phyloP scores from a whole-genome alignment of 1,140 invertebrate species.

The Cardiocondyla obscurior region DNA sequence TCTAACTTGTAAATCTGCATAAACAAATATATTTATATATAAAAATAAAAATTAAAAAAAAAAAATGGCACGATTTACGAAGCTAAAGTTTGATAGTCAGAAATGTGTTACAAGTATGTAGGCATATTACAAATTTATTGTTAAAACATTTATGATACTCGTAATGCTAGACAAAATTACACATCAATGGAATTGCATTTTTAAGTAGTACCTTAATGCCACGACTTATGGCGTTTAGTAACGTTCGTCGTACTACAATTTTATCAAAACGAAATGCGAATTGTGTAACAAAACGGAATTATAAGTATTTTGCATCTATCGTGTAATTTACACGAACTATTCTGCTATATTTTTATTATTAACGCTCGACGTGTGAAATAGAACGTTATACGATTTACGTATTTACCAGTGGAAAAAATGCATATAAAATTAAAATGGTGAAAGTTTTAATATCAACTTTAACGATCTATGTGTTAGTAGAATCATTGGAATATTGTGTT shows the following conservation, averaged over 20 bases:
- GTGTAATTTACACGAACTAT: conserved; percentile 43
- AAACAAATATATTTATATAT: conserved; percentile 35
- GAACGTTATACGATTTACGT: conserved; percentile 3
- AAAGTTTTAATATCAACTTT: conserved; percentile 46
- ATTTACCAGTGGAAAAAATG: conserved; percentile 19
- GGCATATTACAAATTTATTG: conserved; percentile 46
- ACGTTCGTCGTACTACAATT: conserved; percentile 25
- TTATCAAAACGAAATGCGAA: conserved; percentile 42
- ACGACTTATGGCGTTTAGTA: conserved; percentile 57
- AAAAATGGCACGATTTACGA: conserved; percentile 62
- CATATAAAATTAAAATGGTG: conserved; percentile 42
- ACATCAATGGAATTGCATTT: conserved; percentile 51
- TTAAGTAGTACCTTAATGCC: conserved; percentile 64
- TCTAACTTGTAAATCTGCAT: neutral
- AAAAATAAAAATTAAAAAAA: conserved; percentile 59
- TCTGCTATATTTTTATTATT: conserved; percentile 31
- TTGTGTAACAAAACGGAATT: conserved; percentile 42
- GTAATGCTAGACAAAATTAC: conserved; percentile 47
- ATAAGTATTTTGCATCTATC: conserved; percentile 21
- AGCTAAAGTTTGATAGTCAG: conserved; percentile 56
- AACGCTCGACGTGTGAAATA: neutral
- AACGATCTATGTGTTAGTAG: conserved; percentile 13
- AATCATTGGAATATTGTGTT: conserved; percentile 6
- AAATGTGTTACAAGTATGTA: conserved; percentile 38
- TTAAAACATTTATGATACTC: conserved; percentile 46